Conservation (phyloP, 2,113 vertebrate genomes). For the Hypocryptadius cinnamomeus region DNA sequence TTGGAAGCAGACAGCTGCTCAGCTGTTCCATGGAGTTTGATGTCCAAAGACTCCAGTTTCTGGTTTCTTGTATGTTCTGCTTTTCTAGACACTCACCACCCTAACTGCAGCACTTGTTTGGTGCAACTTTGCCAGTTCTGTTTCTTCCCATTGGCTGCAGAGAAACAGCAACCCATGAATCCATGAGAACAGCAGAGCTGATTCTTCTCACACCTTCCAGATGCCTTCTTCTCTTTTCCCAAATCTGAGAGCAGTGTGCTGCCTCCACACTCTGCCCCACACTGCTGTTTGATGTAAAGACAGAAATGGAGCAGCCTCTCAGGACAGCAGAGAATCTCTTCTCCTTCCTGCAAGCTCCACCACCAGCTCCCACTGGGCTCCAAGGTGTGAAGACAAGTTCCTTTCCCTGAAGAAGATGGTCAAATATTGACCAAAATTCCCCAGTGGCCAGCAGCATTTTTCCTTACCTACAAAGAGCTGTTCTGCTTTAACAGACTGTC, state of each 20-base stretch:
- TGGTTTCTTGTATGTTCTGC: not conserved
- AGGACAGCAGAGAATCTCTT: not conserved
- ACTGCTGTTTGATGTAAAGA: not conserved
- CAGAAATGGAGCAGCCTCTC: not conserved
- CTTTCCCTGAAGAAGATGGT: not conserved
- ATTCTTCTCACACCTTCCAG: not conserved
- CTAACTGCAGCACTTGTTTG: not conserved
- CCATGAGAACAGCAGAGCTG: not conserved
- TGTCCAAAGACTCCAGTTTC: not conserved
- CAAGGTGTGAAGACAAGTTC: not conserved
- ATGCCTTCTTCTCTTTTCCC: not conserved
- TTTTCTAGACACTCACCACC: not conserved
- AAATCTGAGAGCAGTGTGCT: not conserved
- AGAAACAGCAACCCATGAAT: not conserved
- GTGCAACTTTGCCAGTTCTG: not conserved
- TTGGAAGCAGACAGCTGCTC: not conserved
- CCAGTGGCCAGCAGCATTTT: not conserved
- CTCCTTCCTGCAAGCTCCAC: not conserved
- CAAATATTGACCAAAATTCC: not conserved
- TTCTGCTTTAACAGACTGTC: not conserved
- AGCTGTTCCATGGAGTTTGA: fast-evolving
- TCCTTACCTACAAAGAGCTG: not conserved
- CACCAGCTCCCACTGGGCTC: not conserved
- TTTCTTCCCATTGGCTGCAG: not conserved
- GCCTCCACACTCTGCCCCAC: not conserved